A percentile compares a stretch with the other conserved stretches of the same genome.
Evolutionary conservation across 2,113 vertebrate genomes (phyloP).

Genomic region (Piaya cayana): DNA sequence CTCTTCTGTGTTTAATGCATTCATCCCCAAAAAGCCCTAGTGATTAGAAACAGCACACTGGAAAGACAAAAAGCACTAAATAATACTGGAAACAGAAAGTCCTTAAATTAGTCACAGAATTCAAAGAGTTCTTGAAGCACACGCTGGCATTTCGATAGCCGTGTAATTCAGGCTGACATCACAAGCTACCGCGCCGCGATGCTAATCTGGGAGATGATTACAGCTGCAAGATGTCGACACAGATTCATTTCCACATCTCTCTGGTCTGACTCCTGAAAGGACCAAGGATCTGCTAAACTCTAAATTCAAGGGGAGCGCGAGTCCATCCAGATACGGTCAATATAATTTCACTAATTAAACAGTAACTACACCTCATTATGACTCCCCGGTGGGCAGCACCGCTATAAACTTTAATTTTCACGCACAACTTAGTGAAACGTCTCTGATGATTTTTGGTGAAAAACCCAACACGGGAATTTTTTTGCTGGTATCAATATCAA

Average conservation of each 20-base stretch:
- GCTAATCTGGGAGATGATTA: not conserved
- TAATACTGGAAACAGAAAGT: not conserved
- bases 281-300: not conserved
- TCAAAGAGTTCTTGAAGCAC: not conserved
- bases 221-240: not conserved
- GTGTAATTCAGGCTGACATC: not conserved
- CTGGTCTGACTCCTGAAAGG: not conserved
- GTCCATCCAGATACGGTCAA: too few species aligned
- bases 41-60: not conserved
- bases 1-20: not conserved
- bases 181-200: not conserved
- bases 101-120: not conserved
- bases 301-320: not conserved
- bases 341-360: not conserved
- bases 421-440: not conserved
- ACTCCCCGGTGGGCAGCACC: not conserved
- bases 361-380: accelerated
- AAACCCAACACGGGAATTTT: not conserved
- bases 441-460: accelerated
- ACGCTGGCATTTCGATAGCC: not conserved
- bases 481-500: not conserved
- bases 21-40: not conserved
- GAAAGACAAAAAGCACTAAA: not conserved
- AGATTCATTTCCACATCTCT: not conserved
- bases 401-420: too few species aligned